Conservation (phyloP, 2,888 invertebrate species). For the Scaptomyza polygonia region DNA sequence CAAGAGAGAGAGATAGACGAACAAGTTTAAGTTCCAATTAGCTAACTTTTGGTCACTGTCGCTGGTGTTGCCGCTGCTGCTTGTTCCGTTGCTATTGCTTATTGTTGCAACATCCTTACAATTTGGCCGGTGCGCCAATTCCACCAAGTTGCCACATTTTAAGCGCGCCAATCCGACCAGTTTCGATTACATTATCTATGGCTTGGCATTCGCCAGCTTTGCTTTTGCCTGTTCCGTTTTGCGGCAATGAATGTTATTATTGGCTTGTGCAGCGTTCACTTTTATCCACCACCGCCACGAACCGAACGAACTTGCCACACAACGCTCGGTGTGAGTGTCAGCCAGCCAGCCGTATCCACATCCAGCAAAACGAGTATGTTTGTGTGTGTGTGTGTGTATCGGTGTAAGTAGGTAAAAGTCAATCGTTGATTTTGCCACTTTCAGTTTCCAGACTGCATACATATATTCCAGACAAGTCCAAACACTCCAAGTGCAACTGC, state of each 20-base stretch:
- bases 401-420: conserved; percentile 61
- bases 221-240: conserved; percentile 69
- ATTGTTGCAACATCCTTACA: conserved; percentile 63
- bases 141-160: conserved; percentile 70
- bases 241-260: conserved; percentile 72
- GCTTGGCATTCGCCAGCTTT: conserved; percentile 53
- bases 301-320: conserved; percentile 74
- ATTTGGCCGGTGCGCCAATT: conserved; percentile 62
- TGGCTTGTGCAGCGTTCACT: conserved; percentile 65
- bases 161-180: conserved; percentile 65
- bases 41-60: conserved; percentile 52
- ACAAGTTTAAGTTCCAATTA: conserved; percentile 61
- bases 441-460: conserved; percentile 48
- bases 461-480: conserved; percentile 17
- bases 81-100: conserved; percentile 20
- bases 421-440: conserved; percentile 53
- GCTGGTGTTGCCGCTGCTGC: conserved; percentile 8
- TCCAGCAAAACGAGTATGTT: conserved; percentile 13
- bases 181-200: conserved; percentile 75
- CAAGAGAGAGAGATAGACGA: conserved; percentile 22
- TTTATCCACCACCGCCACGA: conserved; percentile 42
- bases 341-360: conserved; percentile 13
- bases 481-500: conserved; percentile 66
- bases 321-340: conserved; percentile 59
- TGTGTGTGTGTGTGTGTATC: conserved; percentile 9